These are phyloP conservation scores for Holacanthella duospinosa DNA, from an alignment of 2,888 invertebrate species.

Conservation along the genomic window DNA sequence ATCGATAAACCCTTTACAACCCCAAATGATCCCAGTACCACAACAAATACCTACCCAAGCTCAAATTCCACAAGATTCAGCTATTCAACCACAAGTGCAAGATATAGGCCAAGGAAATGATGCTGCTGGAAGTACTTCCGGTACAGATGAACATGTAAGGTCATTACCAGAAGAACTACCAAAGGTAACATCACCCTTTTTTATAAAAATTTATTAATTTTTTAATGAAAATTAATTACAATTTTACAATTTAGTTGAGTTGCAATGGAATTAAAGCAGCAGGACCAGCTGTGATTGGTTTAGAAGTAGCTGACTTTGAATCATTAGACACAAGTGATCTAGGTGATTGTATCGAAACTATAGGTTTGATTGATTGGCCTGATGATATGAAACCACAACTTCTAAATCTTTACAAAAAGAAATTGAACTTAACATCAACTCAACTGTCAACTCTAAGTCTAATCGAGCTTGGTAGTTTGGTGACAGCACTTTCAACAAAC, in stretches of 20 bases:
- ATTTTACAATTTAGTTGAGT: conserved; percentile 29
- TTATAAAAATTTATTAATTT: no score
- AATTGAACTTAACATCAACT: conserved; percentile 17
- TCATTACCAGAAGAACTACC: no score
- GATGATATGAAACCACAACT: conserved; percentile 24
- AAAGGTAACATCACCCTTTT: no score
- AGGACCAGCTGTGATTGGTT: conserved; percentile 29
- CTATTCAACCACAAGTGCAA: no score
- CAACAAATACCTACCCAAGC: neutral
- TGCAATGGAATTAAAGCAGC: conserved; percentile 34
- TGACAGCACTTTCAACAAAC: conserved; percentile 18
- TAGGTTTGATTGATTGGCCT: conserved; percentile 34
- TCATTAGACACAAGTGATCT: conserved; percentile 21
- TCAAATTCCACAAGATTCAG: no score
- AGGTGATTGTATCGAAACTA: conserved; percentile 32
- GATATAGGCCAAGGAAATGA: no score
- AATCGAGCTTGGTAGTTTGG: conserved; percentile 33
- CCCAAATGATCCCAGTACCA: neutral
- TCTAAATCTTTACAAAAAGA: conserved; percentile 21
- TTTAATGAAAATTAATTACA: no score
- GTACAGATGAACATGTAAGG: no score
- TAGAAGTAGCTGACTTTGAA: conserved; percentile 27
- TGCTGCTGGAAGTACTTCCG: no score
- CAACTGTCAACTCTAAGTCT: conserved; percentile 21
- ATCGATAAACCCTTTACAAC: neutral